Evolutionary conservation across 2,113 vertebrate species (phyloP), one percentile per base, ranked within the genome.

Genomic region (Albula glossodonta): DNA sequence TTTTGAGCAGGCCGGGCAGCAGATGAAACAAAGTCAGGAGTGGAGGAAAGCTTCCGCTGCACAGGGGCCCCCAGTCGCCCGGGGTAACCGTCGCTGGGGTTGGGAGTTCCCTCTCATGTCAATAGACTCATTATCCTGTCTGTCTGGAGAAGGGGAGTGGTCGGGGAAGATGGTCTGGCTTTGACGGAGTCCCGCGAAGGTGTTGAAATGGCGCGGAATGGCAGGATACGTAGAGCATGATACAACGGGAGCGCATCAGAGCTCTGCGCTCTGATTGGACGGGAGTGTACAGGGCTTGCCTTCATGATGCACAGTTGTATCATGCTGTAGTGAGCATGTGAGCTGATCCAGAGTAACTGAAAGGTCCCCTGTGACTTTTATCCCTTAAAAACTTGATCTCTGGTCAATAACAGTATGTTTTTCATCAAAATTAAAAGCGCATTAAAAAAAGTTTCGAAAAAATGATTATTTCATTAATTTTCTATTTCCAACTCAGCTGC

Each of bases 81-180:
- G 31, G 90, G 91, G 91, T 94, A 96, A 97, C 97, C 96, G 31
- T 96, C 96, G 93, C 92, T 90, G 94, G 93, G 97, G 97, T 97
- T 97, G 96, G 22, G 93, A 96, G 95, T 96, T 95, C 96, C 96
- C 95, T 95, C 96, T 95, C 96, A 95, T 94, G 96, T 98, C 96
- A 97, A 97, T 97, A 96, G 96, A 96, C 97, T 97, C 97, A 98
- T 97, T 97, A 97, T 96, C 97, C 95, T 95, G 96, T 93, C 97
- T 97, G 96, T 97, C 97, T 96, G 95, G 96, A 96, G 9, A 10
- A 10, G n/a, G 19, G n/a, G 96, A 95, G 95, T 95, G 96, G 9
- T 2, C 2, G 5, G 19, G n/a, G 96, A 95, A 97, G 97, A 97
- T 97, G 96, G 96, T 94, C 96, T 96, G 93, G 93, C 95, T 96